Evolutionary conservation across 2,888 invertebrate genomes (phyloP), one percentile per base, ranked within the genome.

Genomic region (Mythimna loreyi): DNA sequence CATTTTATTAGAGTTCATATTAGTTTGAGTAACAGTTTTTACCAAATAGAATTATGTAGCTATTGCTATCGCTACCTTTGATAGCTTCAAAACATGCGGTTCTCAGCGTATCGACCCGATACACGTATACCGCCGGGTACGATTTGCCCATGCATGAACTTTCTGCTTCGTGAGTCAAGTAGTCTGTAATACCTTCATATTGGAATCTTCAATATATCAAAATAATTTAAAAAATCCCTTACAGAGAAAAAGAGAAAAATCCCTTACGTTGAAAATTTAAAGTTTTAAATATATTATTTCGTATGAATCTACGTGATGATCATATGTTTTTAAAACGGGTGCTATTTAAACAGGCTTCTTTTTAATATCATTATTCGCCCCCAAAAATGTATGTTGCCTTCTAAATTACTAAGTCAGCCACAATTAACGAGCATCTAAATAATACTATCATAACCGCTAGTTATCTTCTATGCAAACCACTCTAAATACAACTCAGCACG

Each of bases 291-390:
- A 47, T 49, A 28, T 50, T 36, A 61, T 23, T 45, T 36, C 55
- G 43, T 50, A 45, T 33, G 16, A 23, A 47, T 36, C 1, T n/a
- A 28, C 36, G 49, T 53, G 59, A 58, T 61, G 64, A 61, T 74
- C 56, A 57, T 62, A 65, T 59, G 53, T 56, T n/a, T n/a, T n/a
- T n/a, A n/a, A n/a, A n/a, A n/a, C n/a, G n/a, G n/a, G n/a, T n/a
- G n/a, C n/a, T n/a, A n/a, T n/a, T n/a, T n/a, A n/a, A n/a, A n/a
- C n/a, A n/a, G n/a, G n/a, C n/a, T n/a, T n/a, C n/a, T n/a, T n/a
- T n/a, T n/a, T n/a, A n/a, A n/a, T n/a, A n/a, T n/a, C n/a, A n/a
- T n/a, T n/a, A n/a, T n/a, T n/a, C n/a, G n/a, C n/a, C n/a, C n/a
- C n/a, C n/a, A n/a, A n/a, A n/a, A n/a, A n/a, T n/a, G n/a, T n/a